Evolutionary conservation across 2,888 invertebrate species (phyloP), one percentile per base, ranked within the genome.

Genomic region (Aphodius sticticus): DNA sequence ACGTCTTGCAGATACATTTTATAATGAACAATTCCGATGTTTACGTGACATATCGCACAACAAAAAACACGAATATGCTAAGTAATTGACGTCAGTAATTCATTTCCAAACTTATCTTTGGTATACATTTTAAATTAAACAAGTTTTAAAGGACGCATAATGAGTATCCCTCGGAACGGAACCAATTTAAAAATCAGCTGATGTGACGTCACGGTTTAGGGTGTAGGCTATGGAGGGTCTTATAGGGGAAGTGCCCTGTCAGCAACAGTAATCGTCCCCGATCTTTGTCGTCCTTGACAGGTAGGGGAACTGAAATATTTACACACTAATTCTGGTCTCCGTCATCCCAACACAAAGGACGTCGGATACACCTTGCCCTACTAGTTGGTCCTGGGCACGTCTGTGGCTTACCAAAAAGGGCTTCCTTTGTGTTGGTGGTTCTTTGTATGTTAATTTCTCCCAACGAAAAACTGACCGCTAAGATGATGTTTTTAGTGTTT

Each of bases 1-100:
- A 53, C 53, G 53, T 53, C 12, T 53, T 53, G 1, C 53, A 53
- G 53, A 53, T 53, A 9, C 9, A 53, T 53, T 53, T 53, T 53
- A 5, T 53, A 53, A 53, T 53, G 53, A 5, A 53, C 53, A 53
- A 53, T 53, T 53, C 53, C 53, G 53, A 53, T 53, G 53, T 53
- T 53, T 53, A 53, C 53, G 53, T 53, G 53, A 53, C 53, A 53
- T 53, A 53, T 53, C 53, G 53, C 53, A 53, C 53, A 53, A 53
- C 53, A 53, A 53, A 53, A 53, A 53, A 53, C 53, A 53, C 53
- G 53, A 53, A 53, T 53, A 53, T 53, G 53, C 53, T 53, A 53
- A 53, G 53, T 53, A 53, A 53, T 53, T 53, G 53, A 53, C 53
- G 53, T 53, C 53, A 53, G 53, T 53, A 12, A 53, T 53, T 53